Evolutionary conservation across 2,797 vertebrate species (phyloP).

Genomic region (Sebastes wilsoni): DNA sequence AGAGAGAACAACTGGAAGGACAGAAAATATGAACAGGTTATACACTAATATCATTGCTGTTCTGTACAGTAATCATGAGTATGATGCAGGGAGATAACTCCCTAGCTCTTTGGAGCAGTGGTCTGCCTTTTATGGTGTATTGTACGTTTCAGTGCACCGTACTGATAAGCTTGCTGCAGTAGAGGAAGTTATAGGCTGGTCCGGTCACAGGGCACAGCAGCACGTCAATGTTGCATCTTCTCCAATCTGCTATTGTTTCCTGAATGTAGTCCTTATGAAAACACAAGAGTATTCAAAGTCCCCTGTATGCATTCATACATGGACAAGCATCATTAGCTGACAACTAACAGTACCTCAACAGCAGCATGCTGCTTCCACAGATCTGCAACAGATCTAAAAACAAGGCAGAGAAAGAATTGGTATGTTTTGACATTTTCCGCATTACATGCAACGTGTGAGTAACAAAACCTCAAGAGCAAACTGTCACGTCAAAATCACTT

Average conservation of each 20-base stretch:
- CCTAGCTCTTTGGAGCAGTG: background rate
- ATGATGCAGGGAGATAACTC: background rate
- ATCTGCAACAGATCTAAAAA: slow-evolving; percentile 81
- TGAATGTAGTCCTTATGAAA: slow-evolving; percentile 82
- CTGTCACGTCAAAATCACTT: background rate
- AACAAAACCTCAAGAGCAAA: background rate
- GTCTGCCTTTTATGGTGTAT: background rate
- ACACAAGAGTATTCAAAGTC: background rate
- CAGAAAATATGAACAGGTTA: background rate
- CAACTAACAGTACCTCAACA: slow-evolving; percentile 81
- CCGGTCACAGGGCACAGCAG: slow-evolving; percentile 89
- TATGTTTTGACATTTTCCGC: background rate
- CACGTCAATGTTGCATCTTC: slow-evolving; percentile 86
- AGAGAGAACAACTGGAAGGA: slow-evolving; percentile 69
- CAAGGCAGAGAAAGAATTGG: background rate
- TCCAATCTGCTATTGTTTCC: slow-evolving; percentile 87
- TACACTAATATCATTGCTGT: background rate
- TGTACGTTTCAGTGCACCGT: slow-evolving; percentile 22
- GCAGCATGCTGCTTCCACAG: slow-evolving; percentile 86
- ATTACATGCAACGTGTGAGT: background rate
- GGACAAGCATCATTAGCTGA: background rate
- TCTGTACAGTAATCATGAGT: background rate
- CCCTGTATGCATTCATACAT: background rate
- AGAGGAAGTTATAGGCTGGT: slow-evolving; percentile 84
- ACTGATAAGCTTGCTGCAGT: slow-evolving; percentile 81